Percentiles rank a stretch among this genome's conserved stretches.
These are phyloP conservation scores for Helostoma temminkii DNA, from an alignment of 2,797 vertebrate species.

Conservation along the genomic window DNA sequence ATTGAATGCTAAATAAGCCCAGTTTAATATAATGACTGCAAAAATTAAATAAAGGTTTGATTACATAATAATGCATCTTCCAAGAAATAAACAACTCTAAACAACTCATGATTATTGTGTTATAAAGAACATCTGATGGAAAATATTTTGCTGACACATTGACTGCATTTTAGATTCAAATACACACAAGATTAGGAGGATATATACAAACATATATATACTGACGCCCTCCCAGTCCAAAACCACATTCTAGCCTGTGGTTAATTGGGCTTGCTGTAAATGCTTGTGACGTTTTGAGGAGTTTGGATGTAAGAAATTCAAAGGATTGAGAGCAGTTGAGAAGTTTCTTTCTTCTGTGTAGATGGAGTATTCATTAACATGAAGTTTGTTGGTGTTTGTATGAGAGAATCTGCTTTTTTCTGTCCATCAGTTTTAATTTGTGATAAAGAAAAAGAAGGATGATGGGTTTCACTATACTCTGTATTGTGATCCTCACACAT, in stretches of 20 bases:
- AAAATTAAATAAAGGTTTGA: neutral
- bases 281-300: conserved; percentile 67
- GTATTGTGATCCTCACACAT: neutral
- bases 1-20: neutral
- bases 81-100: neutral
- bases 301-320: conserved; percentile 74
- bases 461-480: neutral
- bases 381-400: conserved; percentile 46
- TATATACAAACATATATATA: neutral
- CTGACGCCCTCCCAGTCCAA: conserved; percentile 31
- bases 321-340: conserved; percentile 62
- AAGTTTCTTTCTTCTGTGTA: conserved; percentile 46
- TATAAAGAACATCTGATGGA: neutral
- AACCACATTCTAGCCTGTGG: conserved; percentile 39
- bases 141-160: neutral
- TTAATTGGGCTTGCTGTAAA: conserved; percentile 60
- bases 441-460: conserved; percentile 12
- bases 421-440: conserved; percentile 27
- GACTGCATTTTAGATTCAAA: conserved; percentile 16
- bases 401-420: conserved; percentile 40
- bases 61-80: neutral
- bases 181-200: conserved; percentile 17
- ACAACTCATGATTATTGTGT: neutral
- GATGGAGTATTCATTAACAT: conserved; percentile 72
- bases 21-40: neutral